Conservation (phyloP, 2,113 vertebrate species). For the Myrmecobius fasciatus region DNA sequence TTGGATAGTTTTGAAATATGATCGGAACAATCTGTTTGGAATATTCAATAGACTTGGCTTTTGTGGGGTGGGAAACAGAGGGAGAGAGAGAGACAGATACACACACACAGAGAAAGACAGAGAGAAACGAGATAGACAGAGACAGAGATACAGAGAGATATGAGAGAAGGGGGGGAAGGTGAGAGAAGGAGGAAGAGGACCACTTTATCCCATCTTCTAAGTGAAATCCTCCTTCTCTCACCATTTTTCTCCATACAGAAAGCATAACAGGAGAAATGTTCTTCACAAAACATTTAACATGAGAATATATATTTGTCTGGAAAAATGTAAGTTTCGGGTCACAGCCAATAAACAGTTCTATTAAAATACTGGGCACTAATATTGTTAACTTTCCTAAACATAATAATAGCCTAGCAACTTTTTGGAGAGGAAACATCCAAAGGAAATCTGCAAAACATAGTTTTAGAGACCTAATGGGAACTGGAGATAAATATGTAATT, state of each 20-base stretch:
- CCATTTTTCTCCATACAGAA: conserved; percentile 64
- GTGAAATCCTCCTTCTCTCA: neutral
- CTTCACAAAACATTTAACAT: conserved; percentile 59
- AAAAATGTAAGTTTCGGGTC: conserved; percentile 57
- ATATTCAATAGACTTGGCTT: neutral
- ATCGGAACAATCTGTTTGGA: neutral
- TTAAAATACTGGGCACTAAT: conserved; percentile 56
- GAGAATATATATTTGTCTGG: conserved; percentile 75
- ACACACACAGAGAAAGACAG: too few relatives aligned
- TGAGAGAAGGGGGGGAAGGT: too few relatives aligned
- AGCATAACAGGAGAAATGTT: conserved; percentile 57
- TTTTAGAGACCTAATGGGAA: conserved; percentile 67
- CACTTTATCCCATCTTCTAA: conserved; percentile 27
- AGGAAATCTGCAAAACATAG: conserved; percentile 65
- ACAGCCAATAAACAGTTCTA: conserved; percentile 68
- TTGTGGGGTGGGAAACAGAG: too few relatives aligned
- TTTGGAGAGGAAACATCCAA: conserved; percentile 49
- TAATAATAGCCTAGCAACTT: conserved; percentile 56
- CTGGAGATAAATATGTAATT: conserved; percentile 69
- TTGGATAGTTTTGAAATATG: neutral
- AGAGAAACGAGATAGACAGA: neutral
- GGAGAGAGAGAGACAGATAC: neutral
- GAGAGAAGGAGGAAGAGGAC: conserved; percentile 10
- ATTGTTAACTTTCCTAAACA: conserved; percentile 75
- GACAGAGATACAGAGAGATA: too few relatives aligned